Evolutionary conservation across 2,888 invertebrate genomes (phyloP).

Genomic region (Amphipyra tragopoginis): DNA sequence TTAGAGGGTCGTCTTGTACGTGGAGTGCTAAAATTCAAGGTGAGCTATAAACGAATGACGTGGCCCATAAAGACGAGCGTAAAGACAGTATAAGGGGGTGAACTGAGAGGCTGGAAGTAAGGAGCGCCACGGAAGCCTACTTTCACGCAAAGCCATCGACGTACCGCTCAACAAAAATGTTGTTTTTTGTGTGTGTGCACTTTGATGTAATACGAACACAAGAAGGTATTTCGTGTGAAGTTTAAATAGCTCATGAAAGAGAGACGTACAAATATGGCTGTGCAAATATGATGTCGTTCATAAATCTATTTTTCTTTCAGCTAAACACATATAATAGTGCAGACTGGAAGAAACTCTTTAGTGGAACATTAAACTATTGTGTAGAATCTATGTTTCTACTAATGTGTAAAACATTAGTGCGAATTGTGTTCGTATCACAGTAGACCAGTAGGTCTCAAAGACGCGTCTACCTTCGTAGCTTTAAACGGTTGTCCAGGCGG

Average conservation of each 20-base stretch:
- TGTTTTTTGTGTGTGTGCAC: constrained; percentile 61
- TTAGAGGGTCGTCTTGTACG: constrained; percentile 38
- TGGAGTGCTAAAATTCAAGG: constrained; percentile 66
- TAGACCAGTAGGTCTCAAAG: constrained; percentile 52
- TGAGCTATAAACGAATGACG: constrained; percentile 73
- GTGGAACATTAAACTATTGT: constrained; percentile 17
- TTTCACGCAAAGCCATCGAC: constrained; percentile 68
- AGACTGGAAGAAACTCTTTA: constrained; percentile 7
- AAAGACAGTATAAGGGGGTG: constrained; percentile 61
- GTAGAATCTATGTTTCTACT: constrained; percentile 10
- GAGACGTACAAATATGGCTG: constrained; percentile 8
- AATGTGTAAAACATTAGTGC: constrained; percentile 48
- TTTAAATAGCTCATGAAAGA: constrained; percentile 19
- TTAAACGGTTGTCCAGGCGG: constrained; percentile 82
- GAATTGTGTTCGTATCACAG: constrained; percentile 80
- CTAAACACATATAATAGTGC: constrained; percentile 30
- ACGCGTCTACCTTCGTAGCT: constrained; percentile 78
- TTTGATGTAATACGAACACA: constrained; percentile 78
- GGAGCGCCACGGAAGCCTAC: constrained; percentile 70
- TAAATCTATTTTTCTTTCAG: neutral
- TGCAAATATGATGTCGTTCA: constrained; percentile 11
- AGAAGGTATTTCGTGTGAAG: constrained; percentile 42
- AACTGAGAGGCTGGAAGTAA: constrained; percentile 59
- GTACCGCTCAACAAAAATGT: constrained; percentile 51
- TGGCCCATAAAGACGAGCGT: constrained; percentile 66